These are phyloP conservation scores for Glaucopsyche alexis DNA, from an alignment of 2,888 invertebrate species.

Conservation along the genomic window DNA sequence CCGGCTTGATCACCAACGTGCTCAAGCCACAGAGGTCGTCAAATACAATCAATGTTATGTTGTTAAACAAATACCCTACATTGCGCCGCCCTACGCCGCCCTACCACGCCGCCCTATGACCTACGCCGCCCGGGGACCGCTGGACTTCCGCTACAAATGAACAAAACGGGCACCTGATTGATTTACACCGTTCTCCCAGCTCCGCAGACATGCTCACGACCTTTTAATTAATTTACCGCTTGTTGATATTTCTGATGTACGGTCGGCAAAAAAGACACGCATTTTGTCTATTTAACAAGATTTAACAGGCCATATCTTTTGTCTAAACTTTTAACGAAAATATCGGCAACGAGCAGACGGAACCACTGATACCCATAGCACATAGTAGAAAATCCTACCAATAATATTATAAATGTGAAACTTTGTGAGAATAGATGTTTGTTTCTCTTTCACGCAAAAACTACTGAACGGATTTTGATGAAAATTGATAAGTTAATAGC, in stretches of 20 bases:
- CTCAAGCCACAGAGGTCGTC: no score
- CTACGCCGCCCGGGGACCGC: conserved; percentile 33
- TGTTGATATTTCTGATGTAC: conserved; percentile 43
- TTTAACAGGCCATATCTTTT: background rate
- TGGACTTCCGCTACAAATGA: conserved; percentile 47
- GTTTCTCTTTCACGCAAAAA: no score
- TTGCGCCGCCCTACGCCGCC: conserved; percentile 19
- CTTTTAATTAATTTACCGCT: conserved; percentile 58
- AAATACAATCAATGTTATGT: background rate
- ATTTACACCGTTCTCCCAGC: conserved; percentile 50
- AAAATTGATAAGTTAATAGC: no score
- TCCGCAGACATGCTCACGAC: conserved; percentile 44
- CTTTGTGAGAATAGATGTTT: no score
- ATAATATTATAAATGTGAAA: no score
- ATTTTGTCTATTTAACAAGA: no score
- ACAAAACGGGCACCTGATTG: conserved; percentile 52
- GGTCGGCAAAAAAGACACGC: background rate
- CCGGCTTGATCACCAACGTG: no score
- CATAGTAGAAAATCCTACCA: no score
- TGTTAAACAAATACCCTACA: background rate
- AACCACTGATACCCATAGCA: no score
- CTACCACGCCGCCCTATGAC: conserved; percentile 25
- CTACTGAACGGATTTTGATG: no score
- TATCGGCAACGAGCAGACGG: no score
- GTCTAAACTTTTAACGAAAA: no score